Evolutionary conservation across 2,797 vertebrate species (phyloP).

Genomic region (Pseudocheirus occidentalis): DNA sequence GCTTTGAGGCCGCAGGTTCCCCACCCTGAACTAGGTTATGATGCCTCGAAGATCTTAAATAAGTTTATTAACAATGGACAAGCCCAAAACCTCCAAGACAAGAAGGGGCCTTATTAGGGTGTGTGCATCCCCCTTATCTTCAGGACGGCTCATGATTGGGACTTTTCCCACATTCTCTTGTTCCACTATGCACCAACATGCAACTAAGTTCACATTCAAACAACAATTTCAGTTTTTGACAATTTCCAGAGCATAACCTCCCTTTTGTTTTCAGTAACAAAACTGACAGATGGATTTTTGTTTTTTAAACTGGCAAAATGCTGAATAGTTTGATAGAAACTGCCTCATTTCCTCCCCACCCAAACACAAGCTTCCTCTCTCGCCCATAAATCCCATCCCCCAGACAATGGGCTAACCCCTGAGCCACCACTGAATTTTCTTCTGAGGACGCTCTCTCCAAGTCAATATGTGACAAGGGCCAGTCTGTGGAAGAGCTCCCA

Average conservation of each 20-base stretch:
- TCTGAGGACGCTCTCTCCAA: not conserved
- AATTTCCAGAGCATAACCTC: not conserved
- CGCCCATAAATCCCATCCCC: not conserved
- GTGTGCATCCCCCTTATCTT: not conserved
- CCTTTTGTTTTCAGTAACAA: slow-evolving; percentile 26
- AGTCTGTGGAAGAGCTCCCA: not conserved
- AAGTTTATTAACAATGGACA: not conserved
- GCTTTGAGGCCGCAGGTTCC: no score
- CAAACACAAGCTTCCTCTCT: not conserved
- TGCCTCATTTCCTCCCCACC: not conserved
- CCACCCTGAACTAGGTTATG: not conserved
- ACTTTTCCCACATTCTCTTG: not conserved
- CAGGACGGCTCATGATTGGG: not conserved
- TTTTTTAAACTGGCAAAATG: not conserved
- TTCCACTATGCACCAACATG: not conserved
- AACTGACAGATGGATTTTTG: not conserved
- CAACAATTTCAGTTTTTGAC: not conserved
- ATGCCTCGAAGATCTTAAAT: not conserved
- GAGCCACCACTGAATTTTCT: not conserved
- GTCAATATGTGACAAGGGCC: not conserved
- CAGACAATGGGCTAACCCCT: not conserved
- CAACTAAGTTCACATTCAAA: not conserved
- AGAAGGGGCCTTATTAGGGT: not conserved
- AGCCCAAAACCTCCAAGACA: not conserved
- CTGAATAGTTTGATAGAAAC: not conserved